Evolutionary conservation across 2,888 invertebrate genomes (phyloP).

Genomic region (Tiliacea citrago): DNA sequence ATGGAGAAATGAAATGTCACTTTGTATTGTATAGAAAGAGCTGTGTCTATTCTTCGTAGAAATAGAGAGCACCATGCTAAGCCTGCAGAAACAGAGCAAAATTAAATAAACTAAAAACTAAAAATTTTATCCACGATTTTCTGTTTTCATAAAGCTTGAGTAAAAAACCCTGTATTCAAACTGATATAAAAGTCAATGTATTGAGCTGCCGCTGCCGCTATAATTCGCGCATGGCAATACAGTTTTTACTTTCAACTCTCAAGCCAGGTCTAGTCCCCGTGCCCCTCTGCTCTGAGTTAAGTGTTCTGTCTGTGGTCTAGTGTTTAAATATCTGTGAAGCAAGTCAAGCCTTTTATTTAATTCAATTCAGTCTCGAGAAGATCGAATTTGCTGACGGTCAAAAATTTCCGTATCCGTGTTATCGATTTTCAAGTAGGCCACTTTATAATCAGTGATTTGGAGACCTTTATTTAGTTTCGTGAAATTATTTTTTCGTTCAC

Average conservation of each 20-base stretch:
- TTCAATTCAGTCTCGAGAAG: conserved; percentile 1
- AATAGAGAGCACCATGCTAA: too few species aligned
- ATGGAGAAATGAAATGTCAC: too few species aligned
- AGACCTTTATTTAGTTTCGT: background rate
- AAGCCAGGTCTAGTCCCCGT: too few species aligned
- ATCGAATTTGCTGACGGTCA: background rate
- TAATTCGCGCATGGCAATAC: conserved; percentile 28
- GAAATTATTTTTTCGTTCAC: background rate
- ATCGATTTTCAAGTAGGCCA: background rate
- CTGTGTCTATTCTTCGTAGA: too few species aligned
- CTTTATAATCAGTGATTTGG: background rate
- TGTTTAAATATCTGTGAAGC: too few species aligned
- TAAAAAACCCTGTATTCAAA: conserved; percentile 21
- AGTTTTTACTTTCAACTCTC: conserved; percentile 6
- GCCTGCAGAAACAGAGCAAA: too few species aligned
- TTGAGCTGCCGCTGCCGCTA: conserved; percentile 19
- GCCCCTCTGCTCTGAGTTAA: too few species aligned
- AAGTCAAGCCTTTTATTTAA: background rate
- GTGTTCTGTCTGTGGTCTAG: too few species aligned
- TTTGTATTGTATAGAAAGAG: too few species aligned
- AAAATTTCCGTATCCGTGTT: conserved; percentile 26
- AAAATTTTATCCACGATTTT: too few species aligned
- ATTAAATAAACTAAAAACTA: too few species aligned
- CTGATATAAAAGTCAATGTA: conserved; percentile 14
- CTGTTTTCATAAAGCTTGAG: background rate